Base-by-base conservation (phyloP, 2,113 vertebrate genomes). In the Prolemur simus region DNA sequence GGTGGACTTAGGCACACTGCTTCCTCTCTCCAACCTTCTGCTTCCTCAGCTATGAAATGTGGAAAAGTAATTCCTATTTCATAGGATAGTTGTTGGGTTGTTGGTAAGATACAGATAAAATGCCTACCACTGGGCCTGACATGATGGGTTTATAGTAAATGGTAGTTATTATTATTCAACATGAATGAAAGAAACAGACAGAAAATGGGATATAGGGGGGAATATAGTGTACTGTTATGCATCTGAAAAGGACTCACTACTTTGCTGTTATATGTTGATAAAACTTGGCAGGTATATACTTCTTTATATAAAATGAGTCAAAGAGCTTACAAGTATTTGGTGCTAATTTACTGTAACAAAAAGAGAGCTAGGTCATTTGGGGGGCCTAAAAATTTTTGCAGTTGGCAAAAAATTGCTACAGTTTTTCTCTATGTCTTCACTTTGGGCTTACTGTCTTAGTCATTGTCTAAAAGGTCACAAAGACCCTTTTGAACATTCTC, bases 301-400 rank as follows among this genome's bases (percentile, higher is more conserved):
- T 45, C 37, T 83, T 85, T 64, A 58, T 69, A 15, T 60, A 39
- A 86, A 87, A 91, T 6, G 12, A 93, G 66, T 78, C 13, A 81
- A 91, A 86, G 17, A 92, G 39, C 47, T 69, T 69, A 27, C 34
- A 73, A 66, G 4, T 78, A 76, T 52, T 45, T 96, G 42, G 7
- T 82, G 12, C 27, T 23, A 66, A 39, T 92, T 93, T 32, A 60
- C 17, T 89, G 12, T 73, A 89, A 91, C 27, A 89, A 60, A 85
- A 88, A 84, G n/a, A 56, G 23, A 91, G 20, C 6, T 25, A 71
- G 58, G 20, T 64, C 45, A 81, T 83, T 66, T 91, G 66, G 52
- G 29, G 63, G 49, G 80, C 32, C 34, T 95, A 42, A 63, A 60
- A n/a, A 29, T 58, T 94, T 95, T 86, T 93, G 47, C 68, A 78